Percentiles rank a stretch among this genome's conserved stretches.
These are phyloP conservation scores for Chromobotia macracanthus DNA, from an alignment of 2,797 vertebrate genomes.

Conservation along the genomic window DNA sequence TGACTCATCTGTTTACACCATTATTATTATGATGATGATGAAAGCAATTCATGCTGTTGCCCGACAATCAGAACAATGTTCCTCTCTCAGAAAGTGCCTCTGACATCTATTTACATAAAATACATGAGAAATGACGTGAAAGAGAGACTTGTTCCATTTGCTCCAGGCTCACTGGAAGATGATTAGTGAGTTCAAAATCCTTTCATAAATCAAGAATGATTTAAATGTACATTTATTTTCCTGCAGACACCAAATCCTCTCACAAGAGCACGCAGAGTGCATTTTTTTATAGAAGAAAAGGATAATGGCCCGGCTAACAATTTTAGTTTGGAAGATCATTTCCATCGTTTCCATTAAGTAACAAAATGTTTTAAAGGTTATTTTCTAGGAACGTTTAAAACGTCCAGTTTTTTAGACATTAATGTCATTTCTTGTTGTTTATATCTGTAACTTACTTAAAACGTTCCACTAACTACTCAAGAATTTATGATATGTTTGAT, in stretches of 20 bases:
- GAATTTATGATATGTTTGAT: no score
- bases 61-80: constrained; percentile 40
- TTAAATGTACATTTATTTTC: neutral
- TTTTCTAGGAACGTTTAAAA: no score
- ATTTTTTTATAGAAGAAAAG: neutral
- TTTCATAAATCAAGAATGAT: neutral
- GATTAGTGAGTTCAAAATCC: neutral
- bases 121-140: constrained; percentile 14
- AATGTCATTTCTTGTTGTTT: no score
- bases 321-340: no score
- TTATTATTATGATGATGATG: neutral
- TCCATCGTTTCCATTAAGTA: no score
- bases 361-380: no score
- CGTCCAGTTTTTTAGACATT: no score
- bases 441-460: no score
- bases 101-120: constrained; percentile 26
- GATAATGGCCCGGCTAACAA: neutral
- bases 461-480: no score
- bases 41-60: constrained; percentile 29
- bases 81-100: neutral
- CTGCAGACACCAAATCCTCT: neutral
- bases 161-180: neutral
- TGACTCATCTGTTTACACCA: constrained; percentile 8
- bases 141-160: constrained; percentile 10
- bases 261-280: neutral